Base-by-base conservation (phyloP, 2,888 invertebrate genomes). In the Sinhomidia bicolor region DNA sequence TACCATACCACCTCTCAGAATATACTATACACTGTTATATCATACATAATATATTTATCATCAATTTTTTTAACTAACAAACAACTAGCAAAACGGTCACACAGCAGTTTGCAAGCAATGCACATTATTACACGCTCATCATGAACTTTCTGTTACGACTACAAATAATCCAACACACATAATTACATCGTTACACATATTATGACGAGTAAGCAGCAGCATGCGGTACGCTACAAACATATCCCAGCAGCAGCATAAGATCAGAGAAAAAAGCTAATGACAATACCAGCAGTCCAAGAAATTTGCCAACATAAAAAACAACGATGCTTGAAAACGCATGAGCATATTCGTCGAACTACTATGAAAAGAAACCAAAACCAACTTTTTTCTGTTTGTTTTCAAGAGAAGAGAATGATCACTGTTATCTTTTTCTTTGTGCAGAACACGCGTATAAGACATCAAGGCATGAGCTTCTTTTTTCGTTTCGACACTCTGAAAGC, bases 281-380 rank as follows among this genome's bases (percentile, higher is more conserved):
- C 71, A 71, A 71, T 47, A 71, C 12, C 62, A 60, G 36, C 62
- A 74, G 36, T 60, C 68, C 78, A 78, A 57, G n/a, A 23, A 68
- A 71, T 82, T 51, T 54, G 71, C 82, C 47, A 83, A 60, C 68
- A 74, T 74, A 60, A 74, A 79, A 83, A 74, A 74, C 74, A 83
- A 83, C 57, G 36, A 83, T 20, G 71, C 17, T 74, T 74, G 74
- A 71, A 71, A 83, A 83, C 83, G 83, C 83, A 83, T 83, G 83
- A 83, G 83, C 83, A 83, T 83, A 41, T 23, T 41, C 41, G 26
- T 17, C 17, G 20, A 54, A 6, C 17, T 26, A 3, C 7, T 29
- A 74, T 74, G 74, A 57, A 71, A 74, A 60, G 74, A 47, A 54
- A 71, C 23, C 71, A 44, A 82, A 51, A 83, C 83, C 57, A 60